Conservation (phyloP, 1,140 invertebrate genomes). For the Drosophila tsacasi region DNA sequence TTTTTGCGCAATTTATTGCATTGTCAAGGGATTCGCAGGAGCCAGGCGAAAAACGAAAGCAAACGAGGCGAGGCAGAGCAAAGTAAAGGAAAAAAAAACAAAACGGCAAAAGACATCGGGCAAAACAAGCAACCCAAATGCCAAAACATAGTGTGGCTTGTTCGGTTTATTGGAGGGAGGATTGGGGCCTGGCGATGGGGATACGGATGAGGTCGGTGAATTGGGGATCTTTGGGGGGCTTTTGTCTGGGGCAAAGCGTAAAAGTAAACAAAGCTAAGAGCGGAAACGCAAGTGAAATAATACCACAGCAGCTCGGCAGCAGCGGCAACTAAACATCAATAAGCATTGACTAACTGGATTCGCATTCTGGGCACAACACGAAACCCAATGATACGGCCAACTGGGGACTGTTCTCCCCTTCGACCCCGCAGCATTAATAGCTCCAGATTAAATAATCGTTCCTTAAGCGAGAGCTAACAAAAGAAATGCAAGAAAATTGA, state of each 20-base stretch:
- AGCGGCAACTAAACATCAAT: constrained; percentile 76
- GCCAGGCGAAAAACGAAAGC: constrained; percentile 43
- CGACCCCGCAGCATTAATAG: constrained; percentile 61
- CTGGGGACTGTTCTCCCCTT: constrained; percentile 41
- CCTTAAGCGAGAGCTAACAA: constrained; percentile 66
- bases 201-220: constrained; percentile 8
- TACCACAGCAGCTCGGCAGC: constrained; percentile 48
- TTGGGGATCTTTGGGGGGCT: constrained; percentile 73
- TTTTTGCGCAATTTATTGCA: constrained; percentile 83
- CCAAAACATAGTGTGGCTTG: constrained; percentile 73
- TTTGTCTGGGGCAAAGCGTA: constrained; percentile 71
- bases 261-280: constrained; percentile 81
- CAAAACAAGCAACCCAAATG: constrained; percentile 80
- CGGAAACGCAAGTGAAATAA: constrained; percentile 73
- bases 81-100: constrained; percentile 28
- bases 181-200: neutral
- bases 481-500: constrained; percentile 69
- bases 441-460: constrained; percentile 79
- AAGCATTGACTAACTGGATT: constrained; percentile 80
- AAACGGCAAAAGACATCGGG: constrained; percentile 67
- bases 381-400: constrained; percentile 47
- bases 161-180: constrained; percentile 34
- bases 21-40: constrained; percentile 77
- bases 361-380: constrained; percentile 31
- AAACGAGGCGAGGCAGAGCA: constrained; percentile 15